Evolutionary conservation across 1,140 invertebrate species (phyloP), one percentile per base, ranked within the genome.

Genomic region (Cotesia typhae): DNA sequence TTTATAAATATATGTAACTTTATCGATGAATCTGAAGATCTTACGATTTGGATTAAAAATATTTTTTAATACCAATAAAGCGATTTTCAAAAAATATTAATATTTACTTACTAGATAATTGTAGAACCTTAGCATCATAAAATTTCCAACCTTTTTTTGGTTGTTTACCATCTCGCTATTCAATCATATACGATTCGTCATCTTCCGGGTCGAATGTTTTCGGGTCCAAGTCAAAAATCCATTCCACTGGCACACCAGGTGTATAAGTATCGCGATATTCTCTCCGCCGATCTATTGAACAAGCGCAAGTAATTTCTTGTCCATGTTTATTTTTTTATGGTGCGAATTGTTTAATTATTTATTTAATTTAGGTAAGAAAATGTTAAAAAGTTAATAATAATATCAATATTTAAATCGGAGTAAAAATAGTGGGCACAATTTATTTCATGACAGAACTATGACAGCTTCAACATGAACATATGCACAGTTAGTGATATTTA

Each of bases 21-120:
- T 9, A 5, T 41, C 38, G 5, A 9, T 41, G 38, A 41, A 41
- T 41, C 38, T 41, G 38, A 41, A 41, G 38, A 4, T 9, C 3
- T 9, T 7, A 9, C 38, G 38, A 41, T 7, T 5, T 9, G 9
- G 5, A 41, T 41, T 5, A 5, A 41, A 41, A 41, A 7, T 41
- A 41, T 41, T 41, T 7, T 3, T 41, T 41, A 41, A 9, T 41
- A 41, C 4, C 38, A 41, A 9, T 41, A 5, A 41, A 41, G 9
- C 5, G 9, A 41, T 41, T 41, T 41, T 41, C 38, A 4, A 41
- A 41, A 41, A 4, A 41, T 41, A 7, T 41, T 7, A 41, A 41
- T 41, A 41, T 41, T 10, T 63, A 63, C 60, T 63, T 35, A 63
- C 60, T n/a, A 63, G 60, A 63, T 12, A 63, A 20, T 63, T 35